Conservation (phyloP, 2,888 invertebrate species). For the Meghimatium bilineatum region DNA sequence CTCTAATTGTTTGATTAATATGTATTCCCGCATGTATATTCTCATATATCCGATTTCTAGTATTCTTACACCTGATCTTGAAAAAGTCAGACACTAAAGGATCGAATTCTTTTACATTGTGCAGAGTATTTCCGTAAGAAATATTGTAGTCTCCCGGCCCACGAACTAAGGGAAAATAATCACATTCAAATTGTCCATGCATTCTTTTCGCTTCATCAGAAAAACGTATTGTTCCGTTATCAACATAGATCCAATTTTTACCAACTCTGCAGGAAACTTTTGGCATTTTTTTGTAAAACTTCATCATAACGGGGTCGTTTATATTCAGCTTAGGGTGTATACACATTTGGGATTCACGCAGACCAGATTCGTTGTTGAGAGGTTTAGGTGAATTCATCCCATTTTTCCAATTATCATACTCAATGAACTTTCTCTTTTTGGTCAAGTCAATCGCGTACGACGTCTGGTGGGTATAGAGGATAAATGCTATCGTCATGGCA, state of each 20-base stretch:
- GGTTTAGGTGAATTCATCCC: neutral
- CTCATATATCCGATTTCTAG: neutral
- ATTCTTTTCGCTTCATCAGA: neutral
- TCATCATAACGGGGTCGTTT: constrained; percentile 41
- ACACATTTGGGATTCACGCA: neutral
- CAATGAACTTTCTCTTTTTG: too few species aligned
- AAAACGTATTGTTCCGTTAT: constrained; percentile 40
- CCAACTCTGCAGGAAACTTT: neutral
- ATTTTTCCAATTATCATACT: too few species aligned
- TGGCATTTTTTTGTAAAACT: constrained; percentile 12
- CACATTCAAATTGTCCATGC: neutral
- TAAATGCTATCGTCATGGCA: neutral
- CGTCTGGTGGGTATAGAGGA: neutral
- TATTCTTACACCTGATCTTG: constrained; percentile 19
- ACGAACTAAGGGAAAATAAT: constrained; percentile 34
- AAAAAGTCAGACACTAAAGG: constrained; percentile 37
- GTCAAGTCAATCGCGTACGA: neutral
- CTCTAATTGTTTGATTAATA: constrained; percentile 26
- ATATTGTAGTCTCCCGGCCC: constrained; percentile 41
- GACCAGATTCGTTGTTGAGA: neutral
- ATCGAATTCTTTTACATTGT: neutral
- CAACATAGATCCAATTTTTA: constrained; percentile 24
- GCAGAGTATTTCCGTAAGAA: constrained; percentile 7
- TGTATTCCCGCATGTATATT: constrained; percentile 35
- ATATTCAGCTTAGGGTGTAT: constrained; percentile 14